Conservation (phyloP, 2,888 invertebrate genomes). For the Altica lythri region DNA sequence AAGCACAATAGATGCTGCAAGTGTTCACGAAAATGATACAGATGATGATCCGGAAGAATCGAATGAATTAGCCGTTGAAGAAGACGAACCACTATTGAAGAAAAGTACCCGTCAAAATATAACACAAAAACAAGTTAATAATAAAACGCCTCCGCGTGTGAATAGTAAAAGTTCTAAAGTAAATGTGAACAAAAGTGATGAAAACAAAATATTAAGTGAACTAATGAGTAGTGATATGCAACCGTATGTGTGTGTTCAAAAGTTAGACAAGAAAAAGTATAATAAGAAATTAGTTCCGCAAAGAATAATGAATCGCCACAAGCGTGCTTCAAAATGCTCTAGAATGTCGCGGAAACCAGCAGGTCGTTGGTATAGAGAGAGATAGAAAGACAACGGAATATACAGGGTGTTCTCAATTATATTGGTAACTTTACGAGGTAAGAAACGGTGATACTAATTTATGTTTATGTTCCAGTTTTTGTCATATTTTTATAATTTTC, state of each 20-base stretch:
- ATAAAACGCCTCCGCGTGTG: not conserved
- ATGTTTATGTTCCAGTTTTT: too few species aligned
- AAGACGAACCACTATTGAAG: not conserved
- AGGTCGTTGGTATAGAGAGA: conserved; percentile 56
- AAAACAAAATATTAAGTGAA: conserved; percentile 42
- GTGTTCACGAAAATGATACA: conserved; percentile 42
- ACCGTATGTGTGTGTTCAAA: conserved; percentile 70
- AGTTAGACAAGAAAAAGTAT: conserved; percentile 60
- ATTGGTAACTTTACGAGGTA: too few species aligned
- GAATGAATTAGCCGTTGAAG: too few species aligned
- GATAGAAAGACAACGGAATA: conserved; percentile 45
- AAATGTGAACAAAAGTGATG: conserved; percentile 37
- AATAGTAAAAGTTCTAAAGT: conserved; percentile 4
- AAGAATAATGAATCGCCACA: conserved; percentile 38
- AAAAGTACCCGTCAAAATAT: conserved; percentile 22
- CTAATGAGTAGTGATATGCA: conserved; percentile 57
- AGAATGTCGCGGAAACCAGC: conserved; percentile 53
- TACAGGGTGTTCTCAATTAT: too few species aligned
- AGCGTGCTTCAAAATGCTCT: conserved; percentile 54
- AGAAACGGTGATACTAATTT: too few species aligned
- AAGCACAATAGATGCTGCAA: conserved; percentile 45
- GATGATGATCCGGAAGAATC: conserved; percentile 39
- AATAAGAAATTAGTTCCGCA: conserved; percentile 34
- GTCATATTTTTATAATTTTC: too few species aligned
- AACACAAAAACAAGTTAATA: not conserved